Evolutionary conservation across 2,113 vertebrate species (phyloP).

Genomic region (Beaufortia kweichowensis): DNA sequence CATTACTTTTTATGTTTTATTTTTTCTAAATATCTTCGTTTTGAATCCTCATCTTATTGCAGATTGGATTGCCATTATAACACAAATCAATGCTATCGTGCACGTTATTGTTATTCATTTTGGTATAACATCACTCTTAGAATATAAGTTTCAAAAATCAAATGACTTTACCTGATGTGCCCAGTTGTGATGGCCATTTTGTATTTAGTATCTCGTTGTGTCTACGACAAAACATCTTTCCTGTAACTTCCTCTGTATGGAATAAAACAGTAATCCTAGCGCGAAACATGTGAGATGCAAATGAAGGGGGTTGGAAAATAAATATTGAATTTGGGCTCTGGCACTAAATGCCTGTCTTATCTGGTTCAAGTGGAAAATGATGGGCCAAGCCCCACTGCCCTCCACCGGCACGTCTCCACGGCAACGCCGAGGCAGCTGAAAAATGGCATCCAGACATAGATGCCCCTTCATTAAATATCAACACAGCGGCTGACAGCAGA

Average conservation of each 20-base stretch:
- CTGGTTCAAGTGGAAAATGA: conserved; percentile 61
- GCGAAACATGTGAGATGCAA: conserved; percentile 52
- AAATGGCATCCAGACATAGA: conserved; percentile 89
- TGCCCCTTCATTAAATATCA: conserved; percentile 96
- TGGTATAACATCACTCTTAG: neutral
- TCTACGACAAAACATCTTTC: neutral
- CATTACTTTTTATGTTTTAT: no score
- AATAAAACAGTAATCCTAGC: conserved; percentile 3
- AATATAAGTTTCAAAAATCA: conserved; percentile 14
- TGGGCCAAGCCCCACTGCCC: conserved; percentile 49
- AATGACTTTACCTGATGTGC: neutral
- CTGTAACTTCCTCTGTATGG: neutral
- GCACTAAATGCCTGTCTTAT: conserved; percentile 62
- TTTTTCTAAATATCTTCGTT: no score
- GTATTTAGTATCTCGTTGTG: neutral
- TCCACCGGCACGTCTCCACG: conserved; percentile 76
- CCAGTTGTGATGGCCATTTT: neutral
- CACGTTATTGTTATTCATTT: neutral
- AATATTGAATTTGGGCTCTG: conserved; percentile 57
- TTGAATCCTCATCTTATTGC: no score
- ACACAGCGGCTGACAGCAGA: conserved; percentile 90
- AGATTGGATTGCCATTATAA: no score
- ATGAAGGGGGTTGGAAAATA: conserved; percentile 52
- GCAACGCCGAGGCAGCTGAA: conserved; percentile 84
- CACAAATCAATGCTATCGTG: neutral